These are phyloP conservation scores for Arizona elegans DNA, from an alignment of 2,113 vertebrate genomes.

Conservation along the genomic window DNA sequence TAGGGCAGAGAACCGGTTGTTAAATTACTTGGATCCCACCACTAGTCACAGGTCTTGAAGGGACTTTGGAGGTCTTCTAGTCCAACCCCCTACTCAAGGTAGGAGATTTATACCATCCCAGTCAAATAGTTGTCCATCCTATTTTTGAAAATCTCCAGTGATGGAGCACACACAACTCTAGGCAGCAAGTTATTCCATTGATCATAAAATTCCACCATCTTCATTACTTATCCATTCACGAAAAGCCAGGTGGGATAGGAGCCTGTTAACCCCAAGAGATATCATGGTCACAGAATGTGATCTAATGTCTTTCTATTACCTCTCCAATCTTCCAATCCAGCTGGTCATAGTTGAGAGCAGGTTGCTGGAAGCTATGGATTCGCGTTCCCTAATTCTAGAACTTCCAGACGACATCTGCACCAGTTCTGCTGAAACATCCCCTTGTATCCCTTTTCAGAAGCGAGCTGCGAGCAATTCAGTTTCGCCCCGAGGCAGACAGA, in stretches of 20 bases:
- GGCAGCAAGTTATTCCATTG: too few species aligned
- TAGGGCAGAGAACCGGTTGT: too few species aligned
- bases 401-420: background rate
- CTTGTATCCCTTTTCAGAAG: background rate
- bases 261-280: background rate
- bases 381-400: background rate
- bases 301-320: background rate
- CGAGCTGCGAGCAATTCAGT: conserved; percentile 59
- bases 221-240: background rate
- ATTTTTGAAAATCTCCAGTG: background rate
- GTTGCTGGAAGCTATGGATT: background rate
- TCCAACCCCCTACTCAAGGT: too few species aligned
- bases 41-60: too few species aligned
- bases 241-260: background rate
- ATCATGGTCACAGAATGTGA: background rate
- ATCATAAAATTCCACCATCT: background rate
- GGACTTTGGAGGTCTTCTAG: too few species aligned
- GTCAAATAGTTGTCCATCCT: too few species aligned
- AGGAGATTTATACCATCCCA: too few species aligned
- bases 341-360: background rate
- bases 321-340: background rate
- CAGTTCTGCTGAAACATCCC: background rate
- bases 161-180: too few species aligned
- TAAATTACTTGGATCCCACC: too few species aligned
- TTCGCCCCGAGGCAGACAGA: conserved; percentile 36